Evolutionary conservation across 2,113 vertebrate genomes (phyloP).

Genomic region (Equus przewalskii): DNA sequence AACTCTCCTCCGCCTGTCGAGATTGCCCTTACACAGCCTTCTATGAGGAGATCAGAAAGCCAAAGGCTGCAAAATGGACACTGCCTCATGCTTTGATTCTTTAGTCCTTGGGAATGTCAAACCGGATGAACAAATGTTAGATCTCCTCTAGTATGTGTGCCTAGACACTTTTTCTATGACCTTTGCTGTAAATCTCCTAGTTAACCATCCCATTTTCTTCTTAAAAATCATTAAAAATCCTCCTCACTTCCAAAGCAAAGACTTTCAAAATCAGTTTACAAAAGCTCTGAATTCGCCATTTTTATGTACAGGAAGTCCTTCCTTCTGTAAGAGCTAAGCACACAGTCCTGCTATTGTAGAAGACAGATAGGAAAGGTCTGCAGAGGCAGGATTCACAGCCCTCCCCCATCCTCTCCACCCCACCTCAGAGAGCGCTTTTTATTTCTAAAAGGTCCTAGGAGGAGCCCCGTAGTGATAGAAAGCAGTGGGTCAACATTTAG

Average conservation of each 20-base stretch:
- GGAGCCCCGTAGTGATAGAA: background rate
- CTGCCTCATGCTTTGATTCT: slow-evolving; percentile 89
- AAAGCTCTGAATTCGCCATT: slow-evolving; percentile 71
- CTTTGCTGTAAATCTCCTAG: slow-evolving; percentile 74
- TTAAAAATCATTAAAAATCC: slow-evolving; percentile 75
- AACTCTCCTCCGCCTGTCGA: slow-evolving; percentile 90
- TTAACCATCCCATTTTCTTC: slow-evolving; percentile 76
- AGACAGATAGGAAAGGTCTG: slow-evolving; percentile 1
- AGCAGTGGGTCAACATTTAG: background rate
- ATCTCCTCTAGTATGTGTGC: slow-evolving; percentile 75
- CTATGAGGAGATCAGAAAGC: slow-evolving; percentile 92
- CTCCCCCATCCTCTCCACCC: background rate
- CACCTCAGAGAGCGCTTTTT: background rate
- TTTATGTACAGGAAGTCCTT: slow-evolving; percentile 75
- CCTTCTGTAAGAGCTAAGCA: slow-evolving; percentile 67
- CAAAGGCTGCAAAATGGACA: slow-evolving; percentile 89
- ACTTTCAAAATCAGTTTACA: slow-evolving; percentile 78
- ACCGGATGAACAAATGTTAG: slow-evolving; percentile 84
- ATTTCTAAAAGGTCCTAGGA: slow-evolving; percentile 58
- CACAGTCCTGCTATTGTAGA: slow-evolving; percentile 8
- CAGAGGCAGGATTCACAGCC: background rate
- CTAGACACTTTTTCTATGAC: background rate
- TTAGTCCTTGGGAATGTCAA: slow-evolving; percentile 86
- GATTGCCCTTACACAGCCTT: slow-evolving; percentile 92
- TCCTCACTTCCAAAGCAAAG: slow-evolving; percentile 78